Conservation (phyloP, 2,888 invertebrate genomes). For the Synergus laeviventris region DNA sequence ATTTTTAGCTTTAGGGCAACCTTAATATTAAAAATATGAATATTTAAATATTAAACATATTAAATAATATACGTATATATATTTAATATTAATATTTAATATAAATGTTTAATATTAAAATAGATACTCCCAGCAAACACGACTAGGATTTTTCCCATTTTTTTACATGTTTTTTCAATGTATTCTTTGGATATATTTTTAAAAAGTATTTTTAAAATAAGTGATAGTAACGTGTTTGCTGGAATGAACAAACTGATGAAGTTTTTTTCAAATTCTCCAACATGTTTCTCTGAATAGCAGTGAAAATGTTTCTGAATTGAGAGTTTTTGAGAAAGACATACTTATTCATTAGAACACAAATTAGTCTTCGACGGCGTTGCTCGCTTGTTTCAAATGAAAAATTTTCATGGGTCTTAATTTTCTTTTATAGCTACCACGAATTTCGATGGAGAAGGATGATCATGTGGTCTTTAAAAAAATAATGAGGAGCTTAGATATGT, state of each 20-base stretch:
- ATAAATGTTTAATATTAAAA: neutral
- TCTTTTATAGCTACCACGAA: neutral
- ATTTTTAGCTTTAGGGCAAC: neutral
- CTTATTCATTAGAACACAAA: neutral
- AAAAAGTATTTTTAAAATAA: neutral
- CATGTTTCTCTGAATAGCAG: neutral
- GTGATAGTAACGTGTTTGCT: neutral
- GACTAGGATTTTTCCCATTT: neutral
- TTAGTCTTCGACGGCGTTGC: neutral
- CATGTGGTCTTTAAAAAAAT: neutral
- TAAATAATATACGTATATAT: too few relatives aligned
- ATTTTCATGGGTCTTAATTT: neutral
- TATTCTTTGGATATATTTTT: neutral
- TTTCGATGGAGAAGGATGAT: neutral
- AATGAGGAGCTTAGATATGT: conserved; percentile 4
- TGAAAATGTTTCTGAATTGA: neutral
- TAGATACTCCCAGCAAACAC: neutral
- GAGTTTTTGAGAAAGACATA: neutral
- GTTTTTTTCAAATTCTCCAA: neutral
- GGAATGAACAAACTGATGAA: neutral
- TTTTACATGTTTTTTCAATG: neutral
- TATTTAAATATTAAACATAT: too few relatives aligned
- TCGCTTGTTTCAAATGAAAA: neutral
- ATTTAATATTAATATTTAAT: too few relatives aligned
- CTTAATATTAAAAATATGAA: too few relatives aligned